Conservation (phyloP, 2,113 vertebrate genomes). For the Tragelaphus imberbis region DNA sequence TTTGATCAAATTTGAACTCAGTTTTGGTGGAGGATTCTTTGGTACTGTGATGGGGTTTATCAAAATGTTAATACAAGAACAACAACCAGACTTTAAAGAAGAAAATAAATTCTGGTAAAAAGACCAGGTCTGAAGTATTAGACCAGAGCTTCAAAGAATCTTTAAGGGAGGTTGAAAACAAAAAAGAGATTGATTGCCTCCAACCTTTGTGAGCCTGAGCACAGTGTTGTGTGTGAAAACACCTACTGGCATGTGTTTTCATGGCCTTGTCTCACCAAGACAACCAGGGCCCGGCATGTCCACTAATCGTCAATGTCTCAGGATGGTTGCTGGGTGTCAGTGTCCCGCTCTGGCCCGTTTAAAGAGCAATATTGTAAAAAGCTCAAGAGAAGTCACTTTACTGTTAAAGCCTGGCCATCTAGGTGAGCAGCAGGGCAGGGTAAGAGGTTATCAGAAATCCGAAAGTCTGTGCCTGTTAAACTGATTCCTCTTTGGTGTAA, state of each 20-base stretch:
- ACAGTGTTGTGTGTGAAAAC: neutral
- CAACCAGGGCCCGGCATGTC: neutral
- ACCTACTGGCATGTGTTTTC: neutral
- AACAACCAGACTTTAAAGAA: neutral
- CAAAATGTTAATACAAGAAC: neutral
- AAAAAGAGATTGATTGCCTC: neutral
- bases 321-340: neutral
- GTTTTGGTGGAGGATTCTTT: neutral
- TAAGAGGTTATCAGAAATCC: neutral
- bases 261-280: neutral
- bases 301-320: accelerated
- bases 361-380: neutral
- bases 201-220: neutral
- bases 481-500: neutral
- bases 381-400: neutral
- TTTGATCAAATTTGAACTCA: neutral
- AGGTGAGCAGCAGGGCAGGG: neutral
- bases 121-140: neutral
- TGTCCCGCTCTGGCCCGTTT: too few relatives aligned
- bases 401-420: neutral
- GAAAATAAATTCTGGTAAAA: neutral
- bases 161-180: neutral
- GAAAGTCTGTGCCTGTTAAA: neutral
- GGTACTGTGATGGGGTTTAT: neutral
- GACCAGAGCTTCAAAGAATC: neutral